These are phyloP conservation scores for Melinaea menophilus DNA, from an alignment of 2,888 invertebrate genomes.

Conservation along the genomic window DNA sequence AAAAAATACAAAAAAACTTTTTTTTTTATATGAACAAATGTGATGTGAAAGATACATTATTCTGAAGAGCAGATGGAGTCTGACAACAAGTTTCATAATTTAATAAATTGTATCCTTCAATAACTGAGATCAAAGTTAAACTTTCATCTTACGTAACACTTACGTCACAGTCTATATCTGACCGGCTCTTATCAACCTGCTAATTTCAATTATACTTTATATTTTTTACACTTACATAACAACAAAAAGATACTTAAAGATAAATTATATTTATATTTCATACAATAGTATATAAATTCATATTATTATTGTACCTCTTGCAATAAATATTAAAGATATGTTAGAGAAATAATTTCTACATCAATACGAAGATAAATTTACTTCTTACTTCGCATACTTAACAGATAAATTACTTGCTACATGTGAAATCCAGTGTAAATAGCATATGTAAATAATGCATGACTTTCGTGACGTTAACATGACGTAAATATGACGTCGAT, in stretches of 20 bases:
- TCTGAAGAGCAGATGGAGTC: no score
- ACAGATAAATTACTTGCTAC: background rate
- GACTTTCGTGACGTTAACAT: background rate
- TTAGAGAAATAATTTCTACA: slow-evolving; percentile 21
- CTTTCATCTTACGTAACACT: slow-evolving; percentile 29
- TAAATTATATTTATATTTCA: no score
- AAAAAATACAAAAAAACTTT: no score
- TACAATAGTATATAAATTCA: no score
- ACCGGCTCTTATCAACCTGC: no score
- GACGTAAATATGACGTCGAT: background rate
- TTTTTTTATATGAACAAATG: no score
- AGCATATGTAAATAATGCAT: background rate
- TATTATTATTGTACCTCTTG: background rate
- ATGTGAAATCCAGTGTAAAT: background rate
- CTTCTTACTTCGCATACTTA: background rate
- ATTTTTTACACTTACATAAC: no score
- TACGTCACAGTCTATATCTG: background rate
- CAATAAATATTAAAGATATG: slow-evolving; percentile 5
- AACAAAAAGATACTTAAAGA: no score
- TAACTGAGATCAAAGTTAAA: background rate
- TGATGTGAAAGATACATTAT: no score
- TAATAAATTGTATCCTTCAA: no score
- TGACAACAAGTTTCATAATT: no score
- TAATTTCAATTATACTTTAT: no score
- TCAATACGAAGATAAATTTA: slow-evolving; percentile 10